Evolutionary conservation across 2,113 vertebrate species (phyloP).

Genomic region (Ammodytes marinus): DNA sequence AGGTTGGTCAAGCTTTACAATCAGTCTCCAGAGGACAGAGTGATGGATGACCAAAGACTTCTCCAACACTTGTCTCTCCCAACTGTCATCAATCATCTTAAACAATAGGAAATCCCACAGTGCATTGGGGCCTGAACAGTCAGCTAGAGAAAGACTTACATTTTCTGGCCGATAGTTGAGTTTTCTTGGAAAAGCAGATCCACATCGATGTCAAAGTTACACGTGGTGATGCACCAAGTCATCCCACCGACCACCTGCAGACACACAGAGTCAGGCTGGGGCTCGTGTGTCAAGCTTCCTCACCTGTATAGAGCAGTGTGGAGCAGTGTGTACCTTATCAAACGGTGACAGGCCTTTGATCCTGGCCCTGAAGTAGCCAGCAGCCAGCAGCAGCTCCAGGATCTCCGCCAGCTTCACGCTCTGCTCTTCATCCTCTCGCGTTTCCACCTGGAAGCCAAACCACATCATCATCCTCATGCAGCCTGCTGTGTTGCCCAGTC

Average conservation of each 20-base stretch:
- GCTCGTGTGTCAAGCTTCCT: not conserved
- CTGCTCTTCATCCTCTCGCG: constrained; percentile 97
- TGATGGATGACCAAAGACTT: not conserved
- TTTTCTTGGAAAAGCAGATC: constrained; percentile 99
- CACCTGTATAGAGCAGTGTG: no score
- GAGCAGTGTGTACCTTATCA: constrained; percentile 89
- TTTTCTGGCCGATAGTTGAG: constrained; percentile 99
- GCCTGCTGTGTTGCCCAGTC: not conserved
- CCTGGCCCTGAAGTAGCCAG: constrained; percentile 96
- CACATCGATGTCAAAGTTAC: constrained; percentile 95
- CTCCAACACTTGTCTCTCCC: not conserved
- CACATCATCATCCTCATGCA: not conserved
- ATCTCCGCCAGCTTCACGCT: constrained; percentile 93
- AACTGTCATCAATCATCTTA: not conserved
- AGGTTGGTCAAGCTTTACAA: not conserved
- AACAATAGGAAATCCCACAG: no score
- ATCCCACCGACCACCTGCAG: constrained; percentile 96
- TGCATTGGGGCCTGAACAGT: not conserved
- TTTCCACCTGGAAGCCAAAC: constrained; percentile 90
- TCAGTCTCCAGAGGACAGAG: not conserved
- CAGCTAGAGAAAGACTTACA: constrained; percentile 84
- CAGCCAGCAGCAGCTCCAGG: constrained; percentile 95
- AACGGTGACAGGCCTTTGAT: constrained; percentile 98
- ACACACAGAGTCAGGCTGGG: not conserved
- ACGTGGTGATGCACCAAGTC: constrained; percentile 99